Percentiles rank a stretch among this genome's conserved stretches.
Conservation (phyloP, 1,140 invertebrate genomes). For the Trichogramma pretiosum region DNA sequence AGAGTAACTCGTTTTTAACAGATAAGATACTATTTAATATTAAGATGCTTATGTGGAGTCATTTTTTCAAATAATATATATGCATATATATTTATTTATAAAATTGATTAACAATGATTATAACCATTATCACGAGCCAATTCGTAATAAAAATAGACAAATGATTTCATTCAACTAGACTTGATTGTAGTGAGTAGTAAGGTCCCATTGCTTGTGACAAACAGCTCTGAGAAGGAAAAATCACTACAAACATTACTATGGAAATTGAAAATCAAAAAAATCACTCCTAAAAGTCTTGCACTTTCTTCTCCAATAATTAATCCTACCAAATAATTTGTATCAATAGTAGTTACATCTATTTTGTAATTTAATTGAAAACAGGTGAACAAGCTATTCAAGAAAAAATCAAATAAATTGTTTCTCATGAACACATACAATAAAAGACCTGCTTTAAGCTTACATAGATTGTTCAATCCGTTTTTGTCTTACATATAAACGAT, state of each 20-base stretch:
- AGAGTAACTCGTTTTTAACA: constrained; percentile 3
- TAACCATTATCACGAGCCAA: constrained; percentile 13
- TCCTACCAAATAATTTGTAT: neutral
- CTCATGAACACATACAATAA: too few species aligned
- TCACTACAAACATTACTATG: constrained; percentile 1
- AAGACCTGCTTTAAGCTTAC: neutral
- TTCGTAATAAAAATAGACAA: neutral
- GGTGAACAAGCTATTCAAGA: neutral
- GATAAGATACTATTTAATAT: constrained; percentile 9
- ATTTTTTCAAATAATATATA: too few species aligned
- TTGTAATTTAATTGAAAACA: constrained; percentile 6
- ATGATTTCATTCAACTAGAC: neutral
- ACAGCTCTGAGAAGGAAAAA: too few species aligned
- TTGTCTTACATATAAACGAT: constrained; percentile 3
- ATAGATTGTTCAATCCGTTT: neutral
- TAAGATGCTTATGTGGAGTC: constrained; percentile 7
- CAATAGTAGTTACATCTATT: neutral
- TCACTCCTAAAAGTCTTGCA: neutral
- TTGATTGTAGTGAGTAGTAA: too few species aligned
- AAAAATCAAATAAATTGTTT: too few species aligned
- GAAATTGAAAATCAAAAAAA: constrained; percentile 8
- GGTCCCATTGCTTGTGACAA: too few species aligned
- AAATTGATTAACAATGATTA: constrained; percentile 1
- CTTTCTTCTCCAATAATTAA: constrained; percentile 12
- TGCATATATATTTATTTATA: too few species aligned